phyloP scores from a whole-genome alignment of 2,888 invertebrate genomes.

The Petrolisthes manimaculis region DNA sequence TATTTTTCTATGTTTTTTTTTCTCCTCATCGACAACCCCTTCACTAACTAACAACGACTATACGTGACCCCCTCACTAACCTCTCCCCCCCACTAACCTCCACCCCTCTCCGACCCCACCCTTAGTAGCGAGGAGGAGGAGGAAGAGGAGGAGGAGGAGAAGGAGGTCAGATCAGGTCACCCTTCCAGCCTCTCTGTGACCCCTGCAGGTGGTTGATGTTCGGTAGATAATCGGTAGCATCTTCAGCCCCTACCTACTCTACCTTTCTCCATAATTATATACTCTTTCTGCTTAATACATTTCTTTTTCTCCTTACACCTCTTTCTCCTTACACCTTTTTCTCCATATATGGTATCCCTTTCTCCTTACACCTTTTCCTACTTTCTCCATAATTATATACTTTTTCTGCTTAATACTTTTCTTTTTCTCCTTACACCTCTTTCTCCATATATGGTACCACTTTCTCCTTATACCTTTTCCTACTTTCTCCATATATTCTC shows the following conservation, averaged over 20 bases:
- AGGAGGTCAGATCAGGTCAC: constrained; percentile 43
- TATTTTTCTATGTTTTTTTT: no score
- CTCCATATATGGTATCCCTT: no score
- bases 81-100: not conserved
- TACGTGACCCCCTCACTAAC: not conserved
- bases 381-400: no score
- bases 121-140: no score
- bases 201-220: constrained; percentile 53
- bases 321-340: no score
- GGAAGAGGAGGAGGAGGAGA: constrained; percentile 7
- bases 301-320: no score
- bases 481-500: no score
- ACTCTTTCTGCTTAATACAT: no score
- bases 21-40: no score
- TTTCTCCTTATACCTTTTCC: not conserved
- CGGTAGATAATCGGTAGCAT: constrained; percentile 55
- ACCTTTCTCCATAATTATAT: constrained; percentile 23
- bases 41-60: no score
- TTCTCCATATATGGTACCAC: not conserved
- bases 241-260: constrained; percentile 46
- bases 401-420: no score
- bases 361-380: no score
- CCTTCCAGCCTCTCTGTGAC: constrained; percentile 50
- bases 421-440: not conserved
- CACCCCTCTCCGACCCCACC: not conserved